phyloP scores from a whole-genome alignment of 2,113 vertebrate species.

The Corvus hawaiiensis region DNA sequence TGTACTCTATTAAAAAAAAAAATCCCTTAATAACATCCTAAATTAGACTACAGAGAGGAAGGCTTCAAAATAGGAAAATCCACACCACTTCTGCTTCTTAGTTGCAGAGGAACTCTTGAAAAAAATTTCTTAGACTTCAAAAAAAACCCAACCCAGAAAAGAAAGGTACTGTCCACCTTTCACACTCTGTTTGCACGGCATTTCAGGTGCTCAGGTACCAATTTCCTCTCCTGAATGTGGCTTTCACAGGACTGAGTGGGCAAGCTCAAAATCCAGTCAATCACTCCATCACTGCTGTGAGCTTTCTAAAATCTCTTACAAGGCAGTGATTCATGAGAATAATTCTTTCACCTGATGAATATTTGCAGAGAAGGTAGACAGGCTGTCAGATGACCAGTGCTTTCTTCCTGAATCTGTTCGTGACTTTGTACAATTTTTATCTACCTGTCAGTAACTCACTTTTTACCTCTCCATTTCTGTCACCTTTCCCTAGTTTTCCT shows the following conservation, averaged over 20 bases:
- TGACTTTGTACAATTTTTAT: neutral
- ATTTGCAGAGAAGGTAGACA: neutral
- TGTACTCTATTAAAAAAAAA: neutral
- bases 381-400: neutral
- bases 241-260: neutral
- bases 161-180: neutral
- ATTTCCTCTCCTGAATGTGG: neutral
- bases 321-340: neutral
- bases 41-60: neutral
- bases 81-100: neutral
- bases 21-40: neutral
- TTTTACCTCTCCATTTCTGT: neutral
- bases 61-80: neutral
- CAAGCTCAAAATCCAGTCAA: neutral
- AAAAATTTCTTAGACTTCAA: neutral
- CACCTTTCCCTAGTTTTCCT: neutral
- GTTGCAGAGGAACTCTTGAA: neutral
- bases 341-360: neutral
- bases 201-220: neutral
- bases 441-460: neutral
- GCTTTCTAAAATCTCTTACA: neutral
- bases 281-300: neutral
- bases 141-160: neutral
- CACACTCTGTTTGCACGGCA: neutral
- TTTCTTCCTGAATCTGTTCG: neutral